Percentiles rank a stretch among this genome's conserved stretches.
phyloP scores from a whole-genome alignment of 2,888 invertebrate genomes.

The Cactoblastis cactorum region DNA sequence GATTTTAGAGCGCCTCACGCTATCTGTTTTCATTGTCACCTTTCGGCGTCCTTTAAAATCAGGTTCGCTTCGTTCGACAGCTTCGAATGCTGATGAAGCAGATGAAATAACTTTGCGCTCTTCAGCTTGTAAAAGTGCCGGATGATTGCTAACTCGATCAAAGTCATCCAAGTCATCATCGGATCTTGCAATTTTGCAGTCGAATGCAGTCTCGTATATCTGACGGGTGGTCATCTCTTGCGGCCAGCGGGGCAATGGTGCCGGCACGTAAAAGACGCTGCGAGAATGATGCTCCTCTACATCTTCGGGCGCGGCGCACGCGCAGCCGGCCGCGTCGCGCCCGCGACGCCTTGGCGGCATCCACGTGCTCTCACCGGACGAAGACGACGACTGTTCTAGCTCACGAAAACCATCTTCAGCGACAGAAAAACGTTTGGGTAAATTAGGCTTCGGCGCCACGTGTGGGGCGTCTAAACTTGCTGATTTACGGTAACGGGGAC shows the following conservation, averaged over 20 bases:
- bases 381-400: conserved; percentile 74
- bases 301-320: conserved; percentile 85
- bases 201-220: conserved; percentile 94
- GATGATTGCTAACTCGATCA: conserved; percentile 89
- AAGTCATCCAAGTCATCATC: conserved; percentile 90
- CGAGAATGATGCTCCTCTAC: conserved; percentile 82
- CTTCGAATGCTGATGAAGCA: conserved; percentile 72
- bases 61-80: conserved; percentile 70
- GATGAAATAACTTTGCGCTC: conserved; percentile 71
- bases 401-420: conserved; percentile 84
- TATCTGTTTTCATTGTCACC: conserved; percentile 77
- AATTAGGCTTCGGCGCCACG: conserved; percentile 80
- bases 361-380: conserved; percentile 79
- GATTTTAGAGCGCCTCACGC: conserved; percentile 78
- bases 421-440: conserved; percentile 84
- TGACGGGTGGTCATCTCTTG: conserved; percentile 83
- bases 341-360: conserved; percentile 87
- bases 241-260: conserved; percentile 82
- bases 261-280: conserved; percentile 84
- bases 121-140: conserved; percentile 82
- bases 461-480: conserved; percentile 87
- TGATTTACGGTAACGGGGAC: conserved; percentile 84
- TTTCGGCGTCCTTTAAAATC: conserved; percentile 78
- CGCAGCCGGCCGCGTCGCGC: conserved; percentile 84
- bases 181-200: conserved; percentile 90